Evolutionary conservation across 2,888 invertebrate species (phyloP).

Genomic region (Polyommatus icarus): DNA sequence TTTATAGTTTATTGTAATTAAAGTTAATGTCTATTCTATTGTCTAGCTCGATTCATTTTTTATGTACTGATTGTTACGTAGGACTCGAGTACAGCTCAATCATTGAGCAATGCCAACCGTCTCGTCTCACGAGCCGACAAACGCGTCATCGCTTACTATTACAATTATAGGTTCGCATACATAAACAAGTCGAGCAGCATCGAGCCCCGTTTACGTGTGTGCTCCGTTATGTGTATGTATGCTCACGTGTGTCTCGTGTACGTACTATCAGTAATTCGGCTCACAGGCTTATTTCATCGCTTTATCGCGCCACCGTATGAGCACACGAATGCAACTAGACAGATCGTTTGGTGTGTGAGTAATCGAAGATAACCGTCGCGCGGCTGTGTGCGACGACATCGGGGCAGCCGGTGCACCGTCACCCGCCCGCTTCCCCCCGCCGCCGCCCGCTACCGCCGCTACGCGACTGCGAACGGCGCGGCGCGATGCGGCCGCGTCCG

Average conservation of each 20-base stretch:
- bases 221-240: constrained; percentile 58
- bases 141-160: constrained; percentile 76
- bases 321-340: constrained; percentile 74
- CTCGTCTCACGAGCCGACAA: constrained; percentile 78
- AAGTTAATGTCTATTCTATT: neutral
- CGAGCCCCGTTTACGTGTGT: constrained; percentile 68
- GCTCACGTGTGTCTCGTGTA: constrained; percentile 47
- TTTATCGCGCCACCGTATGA: constrained; percentile 62
- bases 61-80: constrained; percentile 61
- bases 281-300: constrained; percentile 55
- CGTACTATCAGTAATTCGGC: constrained; percentile 56
- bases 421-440: constrained; percentile 64
- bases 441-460: constrained; percentile 60
- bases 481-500: constrained; percentile 66
- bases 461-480: constrained; percentile 76
- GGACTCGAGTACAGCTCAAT: constrained; percentile 73
- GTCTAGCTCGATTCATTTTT: constrained; percentile 42
- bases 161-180: constrained; percentile 76
- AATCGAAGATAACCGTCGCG: constrained; percentile 54
- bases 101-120: constrained; percentile 79
- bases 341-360: constrained; percentile 63
- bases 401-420: constrained; percentile 76
- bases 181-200: constrained; percentile 69
- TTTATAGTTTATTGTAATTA: too few species aligned
- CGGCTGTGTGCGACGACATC: constrained; percentile 71